Percentiles rank a stretch among this genome's conserved stretches.
Conservation (phyloP, 2,888 invertebrate genomes). For the Schrankia costaestrigalis region DNA sequence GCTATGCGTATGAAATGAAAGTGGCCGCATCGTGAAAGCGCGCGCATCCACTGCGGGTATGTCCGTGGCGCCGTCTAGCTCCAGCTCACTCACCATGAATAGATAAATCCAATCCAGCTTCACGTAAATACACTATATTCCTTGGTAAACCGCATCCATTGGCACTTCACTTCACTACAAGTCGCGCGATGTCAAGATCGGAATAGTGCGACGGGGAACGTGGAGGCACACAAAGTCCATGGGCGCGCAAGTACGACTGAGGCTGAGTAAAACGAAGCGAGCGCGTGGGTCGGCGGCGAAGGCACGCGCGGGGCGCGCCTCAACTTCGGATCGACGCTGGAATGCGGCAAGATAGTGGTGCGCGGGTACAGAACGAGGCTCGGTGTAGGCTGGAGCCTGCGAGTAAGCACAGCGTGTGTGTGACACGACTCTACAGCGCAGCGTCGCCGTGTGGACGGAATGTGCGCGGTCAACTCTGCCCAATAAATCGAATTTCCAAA, state of each 20-base stretch:
- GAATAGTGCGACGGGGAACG: conserved; percentile 40
- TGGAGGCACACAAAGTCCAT: conserved; percentile 52
- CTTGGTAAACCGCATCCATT: conserved; percentile 71
- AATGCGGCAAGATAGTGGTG: conserved; percentile 71
- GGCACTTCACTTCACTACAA: conserved; percentile 72
- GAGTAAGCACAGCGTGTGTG: conserved; percentile 28
- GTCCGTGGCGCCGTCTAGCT: conserved; percentile 46
- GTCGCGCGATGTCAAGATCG: conserved; percentile 56
- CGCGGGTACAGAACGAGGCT: conserved; percentile 56
- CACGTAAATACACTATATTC: conserved; percentile 61
- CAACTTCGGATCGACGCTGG: conserved; percentile 74
- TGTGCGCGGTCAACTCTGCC: conserved; percentile 56
- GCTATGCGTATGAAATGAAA: conserved; percentile 81
- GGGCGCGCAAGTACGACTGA: conserved; percentile 67
- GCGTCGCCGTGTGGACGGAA: conserved; percentile 42
- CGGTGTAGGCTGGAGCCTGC: conserved; percentile 55
- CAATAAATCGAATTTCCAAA: conserved; percentile 54
- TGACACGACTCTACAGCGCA: conserved; percentile 42
- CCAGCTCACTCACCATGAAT: conserved; percentile 72
- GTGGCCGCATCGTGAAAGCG: conserved; percentile 79
- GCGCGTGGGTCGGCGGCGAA: conserved; percentile 86
- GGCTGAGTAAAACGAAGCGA: conserved; percentile 64
- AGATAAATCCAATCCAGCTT: conserved; percentile 69
- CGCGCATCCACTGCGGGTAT: conserved; percentile 68
- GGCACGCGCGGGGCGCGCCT: conserved; percentile 73